Percentiles rank a stretch among this genome's conserved stretches.
phyloP scores from a whole-genome alignment of 2,888 invertebrate species.

The Polyploca ridens region DNA sequence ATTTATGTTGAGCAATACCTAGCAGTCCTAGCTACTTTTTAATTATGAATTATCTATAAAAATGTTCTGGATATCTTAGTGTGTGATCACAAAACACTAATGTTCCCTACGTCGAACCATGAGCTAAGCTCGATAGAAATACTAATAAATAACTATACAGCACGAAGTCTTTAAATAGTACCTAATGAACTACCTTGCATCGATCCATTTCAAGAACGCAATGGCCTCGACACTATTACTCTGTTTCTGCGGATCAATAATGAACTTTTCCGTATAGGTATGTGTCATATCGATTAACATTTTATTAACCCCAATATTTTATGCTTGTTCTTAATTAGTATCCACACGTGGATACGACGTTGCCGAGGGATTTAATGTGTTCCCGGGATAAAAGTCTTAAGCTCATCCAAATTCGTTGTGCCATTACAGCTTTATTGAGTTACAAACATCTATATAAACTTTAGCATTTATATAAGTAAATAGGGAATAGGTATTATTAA shows the following conservation, averaged over 20 bases:
- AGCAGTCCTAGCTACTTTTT: background rate
- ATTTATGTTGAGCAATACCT: background rate
- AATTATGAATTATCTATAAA: background rate
- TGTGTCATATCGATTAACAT: background rate
- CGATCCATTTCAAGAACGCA: constrained; percentile 50
- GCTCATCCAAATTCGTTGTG: no score
- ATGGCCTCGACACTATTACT: constrained; percentile 54
- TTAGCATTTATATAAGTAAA: no score
- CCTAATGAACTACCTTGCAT: constrained; percentile 30
- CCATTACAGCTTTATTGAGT: no score
- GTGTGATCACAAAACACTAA: background rate
- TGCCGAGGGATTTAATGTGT: no score
- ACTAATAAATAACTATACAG: background rate
- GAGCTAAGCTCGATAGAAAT: no score
- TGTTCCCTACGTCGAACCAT: no score
- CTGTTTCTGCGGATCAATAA: constrained; percentile 36
- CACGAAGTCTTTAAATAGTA: background rate
- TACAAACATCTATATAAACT: no score
- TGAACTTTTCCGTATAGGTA: constrained; percentile 44
- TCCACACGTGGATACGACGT: no score
- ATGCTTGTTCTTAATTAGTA: background rate
- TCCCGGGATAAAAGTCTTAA: no score
- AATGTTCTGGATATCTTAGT: background rate
- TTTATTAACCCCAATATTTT: background rate
- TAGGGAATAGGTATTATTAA: background rate